Evolutionary conservation across 2,797 vertebrate species (phyloP).

Genomic region (Oreortyx pictus): DNA sequence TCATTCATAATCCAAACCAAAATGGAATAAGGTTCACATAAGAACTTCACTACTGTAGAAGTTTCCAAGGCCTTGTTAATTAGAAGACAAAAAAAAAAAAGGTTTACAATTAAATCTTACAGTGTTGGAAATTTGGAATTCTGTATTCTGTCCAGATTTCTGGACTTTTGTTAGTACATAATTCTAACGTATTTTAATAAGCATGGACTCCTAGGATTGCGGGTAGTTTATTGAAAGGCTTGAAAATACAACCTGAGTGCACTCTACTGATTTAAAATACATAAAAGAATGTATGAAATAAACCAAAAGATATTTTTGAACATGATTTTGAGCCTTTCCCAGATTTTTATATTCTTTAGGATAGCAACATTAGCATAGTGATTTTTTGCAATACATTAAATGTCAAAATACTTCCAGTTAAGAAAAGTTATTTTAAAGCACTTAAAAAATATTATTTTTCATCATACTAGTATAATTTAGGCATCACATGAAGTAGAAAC

Average conservation of each 20-base stretch:
- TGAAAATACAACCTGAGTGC: neutral
- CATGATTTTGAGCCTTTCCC: neutral
- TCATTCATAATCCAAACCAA: neutral
- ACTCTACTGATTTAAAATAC: neutral
- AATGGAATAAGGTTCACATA: neutral
- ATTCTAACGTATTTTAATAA: neutral
- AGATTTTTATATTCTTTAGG: neutral
- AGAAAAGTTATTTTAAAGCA: neutral
- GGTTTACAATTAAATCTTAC: neutral
- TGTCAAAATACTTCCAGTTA: conserved; percentile 11
- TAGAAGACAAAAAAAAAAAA: neutral
- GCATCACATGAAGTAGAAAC: neutral
- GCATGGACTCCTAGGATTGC: neutral
- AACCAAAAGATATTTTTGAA: neutral
- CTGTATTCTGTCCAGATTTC: neutral
- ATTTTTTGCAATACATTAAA: neutral
- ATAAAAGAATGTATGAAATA: too few relatives aligned
- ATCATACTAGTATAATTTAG: neutral
- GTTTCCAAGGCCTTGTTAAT: neutral
- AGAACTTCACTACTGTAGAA: neutral
- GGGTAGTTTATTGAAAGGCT: neutral
- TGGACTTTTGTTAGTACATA: neutral
- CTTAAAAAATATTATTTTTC: conserved; percentile 22
- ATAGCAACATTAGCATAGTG: neutral
- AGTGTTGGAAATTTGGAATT: neutral